Base-by-base conservation (phyloP, 2,888 invertebrate genomes). In the Scelioninae gen. 1 region DNA sequence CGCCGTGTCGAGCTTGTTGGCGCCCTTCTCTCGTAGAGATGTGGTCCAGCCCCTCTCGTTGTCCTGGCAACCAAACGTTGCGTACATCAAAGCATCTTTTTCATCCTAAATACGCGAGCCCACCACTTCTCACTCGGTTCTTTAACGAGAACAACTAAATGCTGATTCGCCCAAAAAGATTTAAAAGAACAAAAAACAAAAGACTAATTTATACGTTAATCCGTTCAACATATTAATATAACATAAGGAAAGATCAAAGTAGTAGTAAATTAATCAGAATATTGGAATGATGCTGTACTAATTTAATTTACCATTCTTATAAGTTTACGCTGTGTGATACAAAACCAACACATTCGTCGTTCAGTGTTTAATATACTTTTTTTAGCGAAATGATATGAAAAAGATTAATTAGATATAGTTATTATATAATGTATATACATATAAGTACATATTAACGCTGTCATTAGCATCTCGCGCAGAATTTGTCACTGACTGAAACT, bases 21-120 rank as follows among this genome's bases (percentile, higher is more conserved):
- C 86, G 85, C 86, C 86, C 88, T 86, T 85, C 86, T 85, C 87
- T 89, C 60, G 85, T 81, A 78, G 87, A 89, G 88, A 90, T 87
- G 88, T 83, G 92, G 91, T 91, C 91, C 92, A 91, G 89, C 91
- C 92, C 91, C 92, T 91, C 88, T 74, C 87, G 91, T 92, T 83
- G 90, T 86, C 92, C 89, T 88, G 90, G 90, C 89, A 92, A 92
- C 92, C 89, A 86, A 87, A 86, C 89, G 85, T 82, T 82, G 84
- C 82, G 82, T 77, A 74, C 77, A 84, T 83, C 76, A 84, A 85
- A 82, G 75, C 81, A 84, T 83, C 77, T 82, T 83, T 85, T 86
- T 86, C 81, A 82, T 84, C 74, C 81, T 62, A 83, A 83, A 84
- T 84, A 82, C n/a, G n/a, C 56, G 32, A 51, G 38, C 51, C 29